phyloP scores from a whole-genome alignment of 2,888 invertebrate species.

The Drosophila barbarae region DNA sequence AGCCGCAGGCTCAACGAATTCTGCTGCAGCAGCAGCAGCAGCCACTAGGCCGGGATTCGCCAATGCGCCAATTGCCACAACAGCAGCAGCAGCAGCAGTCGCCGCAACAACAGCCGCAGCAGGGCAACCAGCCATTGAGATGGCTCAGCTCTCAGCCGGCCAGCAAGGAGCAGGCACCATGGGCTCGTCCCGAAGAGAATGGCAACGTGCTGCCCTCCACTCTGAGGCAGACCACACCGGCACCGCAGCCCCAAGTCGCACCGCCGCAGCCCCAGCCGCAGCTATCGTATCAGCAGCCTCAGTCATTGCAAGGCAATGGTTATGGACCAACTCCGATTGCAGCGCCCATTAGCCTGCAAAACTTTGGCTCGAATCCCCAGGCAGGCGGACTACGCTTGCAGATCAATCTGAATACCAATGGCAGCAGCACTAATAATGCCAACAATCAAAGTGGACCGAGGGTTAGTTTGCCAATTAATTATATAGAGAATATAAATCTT shows the following conservation, averaged over 20 bases:
- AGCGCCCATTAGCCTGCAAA: slow-evolving; percentile 48
- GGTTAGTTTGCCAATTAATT: slow-evolving; percentile 44
- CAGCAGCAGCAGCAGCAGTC: slow-evolving; percentile 49
- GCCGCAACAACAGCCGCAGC: slow-evolving; percentile 56
- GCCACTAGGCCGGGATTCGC: slow-evolving; percentile 77
- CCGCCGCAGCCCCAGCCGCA: slow-evolving; percentile 31
- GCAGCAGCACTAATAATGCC: slow-evolving; percentile 45
- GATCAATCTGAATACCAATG: slow-evolving; percentile 64
- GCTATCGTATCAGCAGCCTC: slow-evolving; percentile 36
- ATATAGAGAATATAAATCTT: neutral
- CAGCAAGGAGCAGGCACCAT: slow-evolving; percentile 75
- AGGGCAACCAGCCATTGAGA: slow-evolving; percentile 71
- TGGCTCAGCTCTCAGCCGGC: slow-evolving; percentile 75
- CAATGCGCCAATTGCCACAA: slow-evolving; percentile 81
- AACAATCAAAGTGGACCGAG: slow-evolving; percentile 69
- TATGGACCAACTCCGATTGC: slow-evolving; percentile 41
- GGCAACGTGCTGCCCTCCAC: slow-evolving; percentile 75
- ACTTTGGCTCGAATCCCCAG: slow-evolving; percentile 68
- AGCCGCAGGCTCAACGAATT: slow-evolving; percentile 75
- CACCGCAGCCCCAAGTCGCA: slow-evolving; percentile 57
- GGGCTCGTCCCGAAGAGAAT: slow-evolving; percentile 77
- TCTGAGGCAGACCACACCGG: slow-evolving; percentile 79
- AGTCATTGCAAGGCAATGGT: slow-evolving; percentile 59
- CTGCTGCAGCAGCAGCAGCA: slow-evolving; percentile 77
- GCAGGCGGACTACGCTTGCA: slow-evolving; percentile 73